A percentile compares a stretch with the other conserved stretches of the same genome.
Conservation (phyloP, 2,888 invertebrate genomes). For the Clivina fossor region DNA sequence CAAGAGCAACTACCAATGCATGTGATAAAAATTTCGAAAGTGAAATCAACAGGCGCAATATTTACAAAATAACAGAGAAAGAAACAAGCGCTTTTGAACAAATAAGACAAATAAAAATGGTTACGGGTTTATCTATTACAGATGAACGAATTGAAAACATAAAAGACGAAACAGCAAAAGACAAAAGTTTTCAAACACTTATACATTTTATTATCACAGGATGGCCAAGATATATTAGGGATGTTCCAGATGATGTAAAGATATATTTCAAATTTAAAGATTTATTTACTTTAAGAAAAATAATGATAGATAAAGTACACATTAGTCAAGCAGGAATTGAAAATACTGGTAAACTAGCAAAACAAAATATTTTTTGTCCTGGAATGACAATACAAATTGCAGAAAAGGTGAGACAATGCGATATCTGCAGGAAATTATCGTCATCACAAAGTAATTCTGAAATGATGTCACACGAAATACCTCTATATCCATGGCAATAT, state of each 20-base stretch:
- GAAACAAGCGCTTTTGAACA: not conserved
- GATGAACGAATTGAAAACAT: not conserved
- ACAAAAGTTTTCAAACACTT: conserved; percentile 3
- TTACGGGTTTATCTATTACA: not conserved
- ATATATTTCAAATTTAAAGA: not conserved
- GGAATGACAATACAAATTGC: conserved; percentile 2
- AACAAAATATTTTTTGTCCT: not conserved
- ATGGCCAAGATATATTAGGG: conserved; percentile 5
- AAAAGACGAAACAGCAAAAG: not conserved
- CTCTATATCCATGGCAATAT: not conserved
- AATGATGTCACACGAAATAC: conserved; percentile 6
- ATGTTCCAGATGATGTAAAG: not conserved
- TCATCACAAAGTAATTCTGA: not conserved
- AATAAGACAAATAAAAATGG: not conserved
- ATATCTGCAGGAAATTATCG: not conserved
- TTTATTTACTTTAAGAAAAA: not conserved
- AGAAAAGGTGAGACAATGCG: not conserved
- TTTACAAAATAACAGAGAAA: not conserved
- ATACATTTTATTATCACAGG: conserved; percentile 2
- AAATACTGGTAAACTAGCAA: conserved; percentile 1
- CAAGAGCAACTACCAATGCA: not conserved
- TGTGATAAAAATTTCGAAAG: not conserved
- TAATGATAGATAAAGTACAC: conserved; percentile 3
- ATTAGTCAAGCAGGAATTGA: not conserved
- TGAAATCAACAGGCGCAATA: not conserved